A percentile compares a stretch with the other conserved stretches of the same genome.
Evolutionary conservation across 2,113 vertebrate genomes (phyloP).

Genomic region (Tragelaphus scriptus): DNA sequence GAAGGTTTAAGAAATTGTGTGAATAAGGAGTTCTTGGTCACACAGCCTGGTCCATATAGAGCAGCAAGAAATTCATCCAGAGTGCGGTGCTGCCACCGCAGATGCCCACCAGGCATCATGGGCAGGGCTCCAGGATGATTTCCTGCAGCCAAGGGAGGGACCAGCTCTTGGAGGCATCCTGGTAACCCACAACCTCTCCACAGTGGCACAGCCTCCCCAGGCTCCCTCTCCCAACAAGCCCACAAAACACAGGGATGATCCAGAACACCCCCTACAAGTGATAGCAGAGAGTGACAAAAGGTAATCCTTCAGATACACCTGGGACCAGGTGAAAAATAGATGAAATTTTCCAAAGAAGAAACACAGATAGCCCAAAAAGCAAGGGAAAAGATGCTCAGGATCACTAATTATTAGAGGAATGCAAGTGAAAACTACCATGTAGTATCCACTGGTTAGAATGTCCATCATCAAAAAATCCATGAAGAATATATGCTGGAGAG

Average conservation of each 20-base stretch:
- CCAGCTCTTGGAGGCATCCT: slow-evolving; percentile 89
- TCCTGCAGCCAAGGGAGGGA: slow-evolving; percentile 89
- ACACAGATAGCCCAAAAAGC: not conserved
- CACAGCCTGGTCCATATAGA: slow-evolving; percentile 95
- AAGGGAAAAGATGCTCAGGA: not conserved
- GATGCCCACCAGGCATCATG: slow-evolving; percentile 89
- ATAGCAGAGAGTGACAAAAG: not conserved
- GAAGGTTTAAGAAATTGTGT: slow-evolving; percentile 97
- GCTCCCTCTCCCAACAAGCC: slow-evolving; percentile 92
- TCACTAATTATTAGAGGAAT: not conserved
- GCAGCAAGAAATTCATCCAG: slow-evolving; percentile 91
- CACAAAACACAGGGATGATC: slow-evolving; percentile 91
- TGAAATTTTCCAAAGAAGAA: not conserved
- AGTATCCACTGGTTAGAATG: not conserved
- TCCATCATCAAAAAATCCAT: not conserved
- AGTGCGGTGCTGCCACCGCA: slow-evolving; percentile 97
- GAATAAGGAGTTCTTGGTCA: slow-evolving; percentile 97
- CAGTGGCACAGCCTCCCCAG: slow-evolving; percentile 91
- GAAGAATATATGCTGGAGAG: not conserved
- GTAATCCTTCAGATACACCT: not conserved
- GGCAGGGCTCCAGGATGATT: slow-evolving; percentile 88
- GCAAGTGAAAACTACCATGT: not conserved
- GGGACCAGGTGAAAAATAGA: not conserved
- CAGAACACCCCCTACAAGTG: slow-evolving; percentile 89
- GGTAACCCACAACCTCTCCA: slow-evolving; percentile 87